phyloP scores from a whole-genome alignment of 2,797 vertebrate species.

The Enoplosus armatus region DNA sequence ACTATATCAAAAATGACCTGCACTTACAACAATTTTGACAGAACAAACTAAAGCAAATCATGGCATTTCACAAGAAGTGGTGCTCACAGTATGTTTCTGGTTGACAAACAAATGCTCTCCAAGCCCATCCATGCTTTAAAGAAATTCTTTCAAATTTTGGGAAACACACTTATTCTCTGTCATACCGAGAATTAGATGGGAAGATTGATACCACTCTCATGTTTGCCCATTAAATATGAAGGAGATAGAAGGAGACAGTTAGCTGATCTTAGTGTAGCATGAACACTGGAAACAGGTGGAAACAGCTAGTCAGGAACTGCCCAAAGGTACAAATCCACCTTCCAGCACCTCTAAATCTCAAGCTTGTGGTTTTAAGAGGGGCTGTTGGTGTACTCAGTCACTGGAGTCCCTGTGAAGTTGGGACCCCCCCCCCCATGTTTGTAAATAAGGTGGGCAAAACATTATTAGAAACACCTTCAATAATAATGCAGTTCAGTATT shows the following conservation, averaged over 20 bases:
- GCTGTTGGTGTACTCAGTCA: no score
- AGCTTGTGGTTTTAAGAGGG: no score
- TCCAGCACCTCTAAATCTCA: no score
- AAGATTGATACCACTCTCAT: background rate
- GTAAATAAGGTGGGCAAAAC: no score
- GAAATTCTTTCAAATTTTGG: background rate
- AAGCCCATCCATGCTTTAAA: background rate
- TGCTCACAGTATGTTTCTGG: background rate
- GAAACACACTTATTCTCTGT: background rate
- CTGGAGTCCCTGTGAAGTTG: background rate
- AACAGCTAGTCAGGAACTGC: no score
- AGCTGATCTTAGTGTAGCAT: no score
- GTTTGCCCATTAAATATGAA: background rate
- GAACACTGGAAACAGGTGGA: no score
- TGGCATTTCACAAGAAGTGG: background rate
- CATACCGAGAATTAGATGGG: background rate
- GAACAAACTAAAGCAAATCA: background rate
- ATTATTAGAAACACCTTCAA: no score
- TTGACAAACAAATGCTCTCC: background rate
- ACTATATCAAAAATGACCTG: background rate
- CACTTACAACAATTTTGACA: background rate
- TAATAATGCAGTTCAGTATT: background rate
- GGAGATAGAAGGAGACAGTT: no score
- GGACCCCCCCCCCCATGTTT: no score
- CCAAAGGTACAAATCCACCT: no score